Evolutionary conservation across 1,140 invertebrate genomes (phyloP).

Genomic region (Hypothenemus hampei): DNA sequence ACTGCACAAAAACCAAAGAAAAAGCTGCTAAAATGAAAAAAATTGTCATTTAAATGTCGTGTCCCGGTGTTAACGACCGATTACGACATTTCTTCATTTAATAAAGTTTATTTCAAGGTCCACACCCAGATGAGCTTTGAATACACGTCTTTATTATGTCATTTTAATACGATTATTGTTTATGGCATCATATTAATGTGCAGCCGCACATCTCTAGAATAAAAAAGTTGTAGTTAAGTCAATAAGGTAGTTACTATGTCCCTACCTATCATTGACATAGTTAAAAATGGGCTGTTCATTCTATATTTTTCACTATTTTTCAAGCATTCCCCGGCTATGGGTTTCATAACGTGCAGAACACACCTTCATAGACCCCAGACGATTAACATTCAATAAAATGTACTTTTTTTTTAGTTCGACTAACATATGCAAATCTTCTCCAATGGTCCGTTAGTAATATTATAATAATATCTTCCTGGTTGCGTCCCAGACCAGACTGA

Average conservation of each 20-base stretch:
- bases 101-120: not conserved
- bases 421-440: conserved; percentile 8
- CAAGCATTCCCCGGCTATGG: too few relatives aligned
- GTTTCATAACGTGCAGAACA: conserved; percentile 21
- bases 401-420: conserved; percentile 18
- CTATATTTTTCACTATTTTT: too few relatives aligned
- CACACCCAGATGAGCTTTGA: too few relatives aligned
- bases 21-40: too few relatives aligned
- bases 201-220: not conserved
- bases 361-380: conserved; percentile 18
- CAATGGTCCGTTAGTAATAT: not conserved
- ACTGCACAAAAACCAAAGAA: too few relatives aligned
- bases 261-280: too few relatives aligned
- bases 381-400: conserved; percentile 31
- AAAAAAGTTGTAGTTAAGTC: not conserved
- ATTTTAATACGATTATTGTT: not conserved
- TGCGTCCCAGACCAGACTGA: not conserved
- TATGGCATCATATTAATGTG: not conserved
- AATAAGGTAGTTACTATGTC: too few relatives aligned
- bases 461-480: not conserved
- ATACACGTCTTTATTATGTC: conserved; percentile 1
- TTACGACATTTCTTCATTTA: too few relatives aligned
- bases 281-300: too few relatives aligned
- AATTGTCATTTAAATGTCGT: too few relatives aligned
- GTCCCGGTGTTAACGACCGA: too few relatives aligned